Evolutionary conservation across 2,113 vertebrate genomes (phyloP).

Genomic region (Eolophus roseicapilla): DNA sequence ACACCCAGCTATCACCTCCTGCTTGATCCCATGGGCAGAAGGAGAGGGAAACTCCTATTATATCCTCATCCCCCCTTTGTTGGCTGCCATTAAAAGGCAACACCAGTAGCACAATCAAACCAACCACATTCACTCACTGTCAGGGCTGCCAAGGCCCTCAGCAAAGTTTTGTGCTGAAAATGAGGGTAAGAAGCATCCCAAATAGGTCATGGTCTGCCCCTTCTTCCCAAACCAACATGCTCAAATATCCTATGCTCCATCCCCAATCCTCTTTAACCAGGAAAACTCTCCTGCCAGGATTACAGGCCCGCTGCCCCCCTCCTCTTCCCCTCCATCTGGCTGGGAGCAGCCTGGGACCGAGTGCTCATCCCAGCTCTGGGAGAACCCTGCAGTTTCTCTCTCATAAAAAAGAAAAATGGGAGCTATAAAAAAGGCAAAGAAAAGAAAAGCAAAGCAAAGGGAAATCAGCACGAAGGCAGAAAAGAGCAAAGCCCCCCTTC

Average conservation of each 20-base stretch:
- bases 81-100: background rate
- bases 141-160: background rate
- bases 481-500: slow-evolving; percentile 44
- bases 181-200: background rate
- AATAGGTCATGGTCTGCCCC: background rate
- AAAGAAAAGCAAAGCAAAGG: slow-evolving; percentile 55
- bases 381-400: slow-evolving; percentile 57
- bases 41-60: background rate
- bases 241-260: background rate
- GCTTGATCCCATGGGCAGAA: background rate
- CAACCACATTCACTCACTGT: background rate
- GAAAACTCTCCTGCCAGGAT: slow-evolving; percentile 35
- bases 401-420: slow-evolving; percentile 68
- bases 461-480: slow-evolving; percentile 11
- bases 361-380: slow-evolving; percentile 30
- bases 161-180: background rate
- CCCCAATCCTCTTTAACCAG: slow-evolving; percentile 20
- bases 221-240: background rate
- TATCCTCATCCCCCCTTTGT: background rate
- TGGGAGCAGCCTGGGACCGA: slow-evolving; percentile 60
- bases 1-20: background rate
- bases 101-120: background rate
- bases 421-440: slow-evolving; percentile 59
- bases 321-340: slow-evolving; percentile 52
- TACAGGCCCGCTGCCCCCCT: slow-evolving; percentile 27